Conservation (phyloP, 2,797 vertebrate species). For the Acipenser ruthenus region DNA sequence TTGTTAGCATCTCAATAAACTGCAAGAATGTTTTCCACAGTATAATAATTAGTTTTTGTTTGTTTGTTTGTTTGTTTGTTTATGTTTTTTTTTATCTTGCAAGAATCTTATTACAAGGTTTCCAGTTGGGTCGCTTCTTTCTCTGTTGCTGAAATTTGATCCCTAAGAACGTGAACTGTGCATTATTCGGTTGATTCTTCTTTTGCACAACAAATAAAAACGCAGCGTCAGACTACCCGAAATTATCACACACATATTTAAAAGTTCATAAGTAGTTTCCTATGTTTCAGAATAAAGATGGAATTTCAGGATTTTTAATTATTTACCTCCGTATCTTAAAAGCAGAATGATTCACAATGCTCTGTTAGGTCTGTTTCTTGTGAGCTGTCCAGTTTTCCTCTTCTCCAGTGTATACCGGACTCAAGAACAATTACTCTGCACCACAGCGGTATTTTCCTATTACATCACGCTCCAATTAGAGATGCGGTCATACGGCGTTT, state of each 20-base stretch:
- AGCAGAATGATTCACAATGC: neutral
- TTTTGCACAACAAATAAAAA: neutral
- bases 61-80: too few species aligned
- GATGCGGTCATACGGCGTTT: neutral
- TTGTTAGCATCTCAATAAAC: too few species aligned
- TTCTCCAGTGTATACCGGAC: neutral
- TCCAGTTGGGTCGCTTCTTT: constrained; percentile 7
- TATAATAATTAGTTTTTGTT: too few species aligned
- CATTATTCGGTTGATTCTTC: constrained; percentile 7
- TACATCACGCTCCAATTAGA: neutral
- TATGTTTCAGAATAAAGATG: too few species aligned
- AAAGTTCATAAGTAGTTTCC: too few species aligned
- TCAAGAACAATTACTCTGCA: neutral
- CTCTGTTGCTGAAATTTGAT: constrained; percentile 4
- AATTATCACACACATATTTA: too few species aligned
- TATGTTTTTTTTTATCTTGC: neutral
- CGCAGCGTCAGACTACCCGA: too few species aligned
- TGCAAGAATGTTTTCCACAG: too few species aligned
- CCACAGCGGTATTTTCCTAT: neutral
- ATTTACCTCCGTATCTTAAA: neutral
- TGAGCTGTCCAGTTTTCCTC: constrained; percentile 4
- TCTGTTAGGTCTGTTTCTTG: constrained; percentile 5
- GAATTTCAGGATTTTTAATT: too few species aligned
- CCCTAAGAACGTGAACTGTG: neutral
- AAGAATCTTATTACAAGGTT: constrained; percentile 8